These are phyloP conservation scores for Cryptosula pallasiana DNA, from an alignment of 2,888 invertebrate genomes.

Conservation along the genomic window DNA sequence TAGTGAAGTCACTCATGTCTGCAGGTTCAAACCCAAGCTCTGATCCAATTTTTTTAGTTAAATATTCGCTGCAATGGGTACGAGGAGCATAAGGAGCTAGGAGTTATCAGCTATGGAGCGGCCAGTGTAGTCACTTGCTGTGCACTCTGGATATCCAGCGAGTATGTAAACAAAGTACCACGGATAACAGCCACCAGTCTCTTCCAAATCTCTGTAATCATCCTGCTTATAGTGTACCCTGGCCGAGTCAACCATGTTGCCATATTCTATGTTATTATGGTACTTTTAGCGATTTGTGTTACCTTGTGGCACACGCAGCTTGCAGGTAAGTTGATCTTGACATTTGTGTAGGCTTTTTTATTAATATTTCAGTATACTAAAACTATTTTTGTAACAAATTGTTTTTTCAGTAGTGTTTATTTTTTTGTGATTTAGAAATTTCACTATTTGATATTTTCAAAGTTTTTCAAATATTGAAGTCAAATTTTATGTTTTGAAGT, in stretches of 20 bases:
- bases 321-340: neutral
- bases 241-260: neutral
- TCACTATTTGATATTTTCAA: too few relatives aligned
- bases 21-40: neutral
- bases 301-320: conserved; percentile 6
- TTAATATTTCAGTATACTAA: too few relatives aligned
- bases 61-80: neutral
- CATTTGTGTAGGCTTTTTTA: too few relatives aligned
- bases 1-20: too few relatives aligned
- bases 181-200: conserved; percentile 3
- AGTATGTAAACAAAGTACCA: neutral
- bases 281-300: neutral
- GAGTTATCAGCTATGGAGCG: conserved; percentile 4
- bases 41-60: neutral
- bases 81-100: neutral
- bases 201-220: conserved; percentile 16
- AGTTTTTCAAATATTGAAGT: too few relatives aligned
- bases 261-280: neutral
- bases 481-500: too few relatives aligned
- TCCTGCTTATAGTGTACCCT: neutral
- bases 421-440: too few relatives aligned
- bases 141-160: neutral
- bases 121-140: neutral
- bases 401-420: too few relatives aligned
- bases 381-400: too few relatives aligned